Conservation (phyloP, 2,888 invertebrate genomes). For the Thumatha senex region DNA sequence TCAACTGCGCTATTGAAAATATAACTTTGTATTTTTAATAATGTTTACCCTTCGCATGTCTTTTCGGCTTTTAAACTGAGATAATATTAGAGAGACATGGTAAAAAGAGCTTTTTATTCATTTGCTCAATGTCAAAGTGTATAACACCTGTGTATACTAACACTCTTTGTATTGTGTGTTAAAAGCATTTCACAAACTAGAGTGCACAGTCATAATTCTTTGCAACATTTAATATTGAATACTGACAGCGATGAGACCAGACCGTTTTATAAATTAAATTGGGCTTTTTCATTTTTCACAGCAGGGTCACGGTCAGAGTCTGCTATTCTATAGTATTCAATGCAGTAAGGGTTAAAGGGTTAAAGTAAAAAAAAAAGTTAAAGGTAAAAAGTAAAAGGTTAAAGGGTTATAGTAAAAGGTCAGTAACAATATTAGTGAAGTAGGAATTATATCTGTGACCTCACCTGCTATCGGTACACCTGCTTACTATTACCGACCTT, state of each 20-base stretch:
- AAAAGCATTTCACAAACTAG: not conserved
- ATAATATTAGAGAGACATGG: too few relatives aligned
- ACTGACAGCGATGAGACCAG: not conserved
- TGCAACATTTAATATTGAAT: not conserved
- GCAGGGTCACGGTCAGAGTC: not conserved
- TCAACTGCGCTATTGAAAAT: too few relatives aligned
- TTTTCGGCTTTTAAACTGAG: too few relatives aligned
- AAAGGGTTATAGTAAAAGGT: too few relatives aligned
- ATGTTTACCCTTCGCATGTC: too few relatives aligned
- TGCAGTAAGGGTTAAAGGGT: too few relatives aligned
- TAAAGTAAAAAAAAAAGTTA: not conserved
- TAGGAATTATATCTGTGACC: too few relatives aligned
- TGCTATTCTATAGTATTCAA: too few relatives aligned
- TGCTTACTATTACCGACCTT: too few relatives aligned
- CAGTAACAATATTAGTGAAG: too few relatives aligned
- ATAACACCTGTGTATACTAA: slow-evolving; percentile 11
- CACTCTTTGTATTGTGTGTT: slow-evolving; percentile 8
- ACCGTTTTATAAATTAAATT: not conserved
- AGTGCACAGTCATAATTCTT: not conserved
- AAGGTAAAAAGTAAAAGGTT: not conserved
- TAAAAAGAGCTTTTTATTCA: slow-evolving; percentile 2
- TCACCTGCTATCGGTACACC: too few relatives aligned
- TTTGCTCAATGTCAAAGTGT: not conserved
- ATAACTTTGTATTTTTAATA: too few relatives aligned
- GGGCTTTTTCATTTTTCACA: not conserved